Conservation (phyloP, 2,888 invertebrate genomes). For the Cyclophora punctaria region DNA sequence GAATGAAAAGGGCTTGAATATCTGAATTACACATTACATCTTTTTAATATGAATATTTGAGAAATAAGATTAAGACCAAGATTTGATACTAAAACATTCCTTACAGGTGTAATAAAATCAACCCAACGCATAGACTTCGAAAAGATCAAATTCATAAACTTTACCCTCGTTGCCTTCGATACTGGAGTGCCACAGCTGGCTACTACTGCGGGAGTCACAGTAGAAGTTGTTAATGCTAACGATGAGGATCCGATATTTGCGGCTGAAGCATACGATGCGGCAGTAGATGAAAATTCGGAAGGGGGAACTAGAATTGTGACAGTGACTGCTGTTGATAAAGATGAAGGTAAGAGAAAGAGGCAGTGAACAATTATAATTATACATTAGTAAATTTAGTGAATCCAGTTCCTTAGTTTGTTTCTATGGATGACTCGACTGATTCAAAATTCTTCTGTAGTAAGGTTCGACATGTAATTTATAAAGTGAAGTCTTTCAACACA, state of each 20-base stretch:
- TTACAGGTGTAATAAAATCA: constrained; percentile 82
- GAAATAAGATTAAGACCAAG: not conserved
- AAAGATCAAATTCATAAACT: constrained; percentile 81
- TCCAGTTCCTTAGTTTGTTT: too few relatives aligned
- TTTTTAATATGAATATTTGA: too few relatives aligned
- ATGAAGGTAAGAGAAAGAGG: constrained; percentile 74
- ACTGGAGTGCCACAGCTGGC: constrained; percentile 90
- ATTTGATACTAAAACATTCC: not conserved
- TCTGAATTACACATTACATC: too few relatives aligned
- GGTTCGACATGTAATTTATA: too few relatives aligned
- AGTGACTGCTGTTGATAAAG: constrained; percentile 85
- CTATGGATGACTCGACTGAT: too few relatives aligned
- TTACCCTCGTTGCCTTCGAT: constrained; percentile 88
- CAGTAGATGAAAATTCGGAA: constrained; percentile 84
- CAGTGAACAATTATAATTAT: too few relatives aligned
- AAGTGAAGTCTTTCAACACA: too few relatives aligned
- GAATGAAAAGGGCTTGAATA: too few relatives aligned
- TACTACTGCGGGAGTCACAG: constrained; percentile 83
- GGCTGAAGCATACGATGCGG: constrained; percentile 79
- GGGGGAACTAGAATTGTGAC: constrained; percentile 82
- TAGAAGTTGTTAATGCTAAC: constrained; percentile 88
- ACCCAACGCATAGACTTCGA: constrained; percentile 90
- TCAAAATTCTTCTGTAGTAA: too few relatives aligned
- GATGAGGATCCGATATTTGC: constrained; percentile 90
- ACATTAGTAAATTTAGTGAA: too few relatives aligned